phyloP scores from a whole-genome alignment of 2,113 vertebrate species.

The Nestor notabilis region DNA sequence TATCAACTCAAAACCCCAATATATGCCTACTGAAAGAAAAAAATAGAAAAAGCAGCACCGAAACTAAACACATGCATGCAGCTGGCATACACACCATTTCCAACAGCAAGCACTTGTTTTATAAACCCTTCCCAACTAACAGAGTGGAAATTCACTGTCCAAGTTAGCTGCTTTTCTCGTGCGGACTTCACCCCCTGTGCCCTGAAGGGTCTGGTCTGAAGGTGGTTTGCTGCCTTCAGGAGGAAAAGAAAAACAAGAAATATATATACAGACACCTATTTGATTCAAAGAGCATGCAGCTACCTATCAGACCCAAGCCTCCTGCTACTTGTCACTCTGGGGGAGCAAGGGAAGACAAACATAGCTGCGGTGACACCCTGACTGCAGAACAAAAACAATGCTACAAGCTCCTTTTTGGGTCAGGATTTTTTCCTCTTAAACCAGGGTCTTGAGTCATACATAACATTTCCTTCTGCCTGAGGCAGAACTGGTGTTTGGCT shows the following conservation, averaged over 20 bases:
- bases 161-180: conserved; percentile 37
- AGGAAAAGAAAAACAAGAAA: background rate
- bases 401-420: background rate
- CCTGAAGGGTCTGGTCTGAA: background rate
- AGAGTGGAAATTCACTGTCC: conserved; percentile 46
- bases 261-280: background rate
- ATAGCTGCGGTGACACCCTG: background rate
- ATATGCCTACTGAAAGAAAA: background rate
- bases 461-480: background rate
- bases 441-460: background rate
- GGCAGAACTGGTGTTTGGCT: background rate
- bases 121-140: background rate
- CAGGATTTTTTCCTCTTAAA: background rate
- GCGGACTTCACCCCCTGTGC: background rate
- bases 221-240: background rate
- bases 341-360: background rate
- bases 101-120: background rate
- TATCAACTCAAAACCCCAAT: background rate
- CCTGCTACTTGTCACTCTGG: background rate
- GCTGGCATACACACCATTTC: background rate
- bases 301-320: background rate
- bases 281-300: background rate
- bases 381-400: background rate
- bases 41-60: background rate
- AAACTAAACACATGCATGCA: background rate